phyloP scores from a whole-genome alignment of 2,113 vertebrate species.

The Rhinopithecus roxellana region DNA sequence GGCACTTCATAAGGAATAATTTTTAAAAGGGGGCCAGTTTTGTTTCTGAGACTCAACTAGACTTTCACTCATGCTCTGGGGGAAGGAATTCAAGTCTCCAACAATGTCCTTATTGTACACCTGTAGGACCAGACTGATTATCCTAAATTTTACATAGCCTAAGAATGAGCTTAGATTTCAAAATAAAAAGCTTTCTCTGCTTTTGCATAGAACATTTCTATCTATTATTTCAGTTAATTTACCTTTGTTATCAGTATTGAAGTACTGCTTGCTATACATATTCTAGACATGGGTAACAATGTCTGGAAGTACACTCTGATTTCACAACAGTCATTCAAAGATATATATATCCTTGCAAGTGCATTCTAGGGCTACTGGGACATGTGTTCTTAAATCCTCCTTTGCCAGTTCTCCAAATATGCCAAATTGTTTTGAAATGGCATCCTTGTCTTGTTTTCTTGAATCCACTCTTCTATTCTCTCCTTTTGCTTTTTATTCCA shows the following conservation, averaged over 20 bases:
- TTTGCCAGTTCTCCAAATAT: not conserved
- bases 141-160: constrained; percentile 1
- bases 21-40: not conserved
- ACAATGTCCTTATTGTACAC: not conserved
- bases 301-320: not conserved
- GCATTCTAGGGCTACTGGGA: not conserved
- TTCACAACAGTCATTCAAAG: not conserved
- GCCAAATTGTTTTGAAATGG: not conserved
- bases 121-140: not conserved
- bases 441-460: not conserved
- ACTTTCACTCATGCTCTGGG: not conserved
- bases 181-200: not conserved
- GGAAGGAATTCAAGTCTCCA: not conserved
- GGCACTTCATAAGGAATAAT: not conserved
- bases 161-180: constrained; percentile 23
- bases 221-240: constrained; percentile 13
- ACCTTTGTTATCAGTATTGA: not conserved
- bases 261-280: not conserved
- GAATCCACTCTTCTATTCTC: not conserved
- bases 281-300: not conserved
- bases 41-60: not conserved
- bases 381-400: not conserved
- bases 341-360: not conserved
- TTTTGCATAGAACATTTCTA: not conserved
- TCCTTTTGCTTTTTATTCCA: constrained; percentile 4